Evolutionary conservation across 2,888 invertebrate species (phyloP).

Genomic region (Parnassius mnemosyne): DNA sequence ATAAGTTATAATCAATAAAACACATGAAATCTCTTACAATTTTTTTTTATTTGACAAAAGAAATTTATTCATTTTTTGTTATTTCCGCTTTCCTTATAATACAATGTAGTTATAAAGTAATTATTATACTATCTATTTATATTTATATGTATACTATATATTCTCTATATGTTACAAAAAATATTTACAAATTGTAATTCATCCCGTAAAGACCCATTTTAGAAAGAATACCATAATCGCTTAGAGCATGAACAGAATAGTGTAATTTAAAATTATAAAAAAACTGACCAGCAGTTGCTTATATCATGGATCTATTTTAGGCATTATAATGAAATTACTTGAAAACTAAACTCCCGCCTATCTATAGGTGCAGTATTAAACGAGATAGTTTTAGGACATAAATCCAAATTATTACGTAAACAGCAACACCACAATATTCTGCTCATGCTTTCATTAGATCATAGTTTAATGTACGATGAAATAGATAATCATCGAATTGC

Average conservation of each 20-base stretch:
- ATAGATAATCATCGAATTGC: slow-evolving; percentile 42
- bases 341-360: no score
- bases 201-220: slow-evolving; percentile 73
- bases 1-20: slow-evolving; percentile 41
- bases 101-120: slow-evolving; percentile 77
- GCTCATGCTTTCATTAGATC: slow-evolving; percentile 33
- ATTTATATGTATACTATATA: slow-evolving; percentile 72
- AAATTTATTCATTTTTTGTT: slow-evolving; percentile 76
- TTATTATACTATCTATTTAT: slow-evolving; percentile 76
- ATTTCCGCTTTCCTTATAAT: slow-evolving; percentile 74
- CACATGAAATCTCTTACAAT: slow-evolving; percentile 60
- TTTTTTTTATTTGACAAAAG: slow-evolving; percentile 77
- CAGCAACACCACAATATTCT: slow-evolving; percentile 17
- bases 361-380: no score
- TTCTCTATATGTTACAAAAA: slow-evolving; percentile 76
- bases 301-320: no score
- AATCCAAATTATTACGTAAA: no score
- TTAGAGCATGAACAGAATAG: slow-evolving; percentile 24
- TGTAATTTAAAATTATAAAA: not conserved
- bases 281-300: slow-evolving; percentile 22
- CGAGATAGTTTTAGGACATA: no score
- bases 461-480: slow-evolving; percentile 31
- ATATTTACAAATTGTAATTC: slow-evolving; percentile 69
- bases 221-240: slow-evolving; percentile 38
- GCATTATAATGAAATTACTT: no score